A percentile compares a stretch with the other conserved stretches of the same genome.
These are phyloP conservation scores for Scopus umbretta DNA, from an alignment of 2,113 vertebrate species.

Conservation along the genomic window DNA sequence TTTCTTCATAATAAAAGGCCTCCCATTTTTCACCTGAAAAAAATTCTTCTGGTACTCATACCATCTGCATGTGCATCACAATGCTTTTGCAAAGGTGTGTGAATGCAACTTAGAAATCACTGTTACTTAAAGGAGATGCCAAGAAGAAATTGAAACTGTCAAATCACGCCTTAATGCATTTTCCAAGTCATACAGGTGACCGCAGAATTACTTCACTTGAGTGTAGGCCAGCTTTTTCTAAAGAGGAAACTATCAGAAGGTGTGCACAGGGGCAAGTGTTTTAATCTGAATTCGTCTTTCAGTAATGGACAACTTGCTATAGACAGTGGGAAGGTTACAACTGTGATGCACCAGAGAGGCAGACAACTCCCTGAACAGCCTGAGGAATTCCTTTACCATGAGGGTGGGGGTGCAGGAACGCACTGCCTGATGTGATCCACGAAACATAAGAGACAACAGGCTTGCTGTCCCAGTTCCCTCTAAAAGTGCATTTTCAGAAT, in stretches of 20 bases:
- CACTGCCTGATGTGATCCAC: neutral
- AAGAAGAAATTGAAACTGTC: neutral
- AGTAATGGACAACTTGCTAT: neutral
- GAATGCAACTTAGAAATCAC: neutral
- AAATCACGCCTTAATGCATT: neutral
- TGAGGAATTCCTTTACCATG: neutral
- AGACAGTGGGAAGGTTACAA: neutral
- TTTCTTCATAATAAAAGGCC: neutral
- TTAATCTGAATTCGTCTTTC: neutral
- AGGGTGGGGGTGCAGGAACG: neutral
- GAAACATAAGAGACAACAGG: rapidly evolving
- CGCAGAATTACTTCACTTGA: neutral
- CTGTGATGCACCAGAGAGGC: neutral
- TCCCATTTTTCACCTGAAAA: neutral
- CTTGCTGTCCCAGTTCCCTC: neutral
- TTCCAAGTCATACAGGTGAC: neutral
- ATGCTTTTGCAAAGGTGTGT: neutral
- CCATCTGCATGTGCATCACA: neutral
- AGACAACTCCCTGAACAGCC: neutral
- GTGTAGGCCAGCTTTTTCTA: neutral
- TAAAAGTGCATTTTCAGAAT: neutral
- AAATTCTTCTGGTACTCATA: neutral
- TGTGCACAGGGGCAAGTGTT: neutral
- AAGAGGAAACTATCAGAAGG: neutral
- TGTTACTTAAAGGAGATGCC: neutral